Conservation (phyloP, 2,888 invertebrate species). For the Notodonta dromedarius region DNA sequence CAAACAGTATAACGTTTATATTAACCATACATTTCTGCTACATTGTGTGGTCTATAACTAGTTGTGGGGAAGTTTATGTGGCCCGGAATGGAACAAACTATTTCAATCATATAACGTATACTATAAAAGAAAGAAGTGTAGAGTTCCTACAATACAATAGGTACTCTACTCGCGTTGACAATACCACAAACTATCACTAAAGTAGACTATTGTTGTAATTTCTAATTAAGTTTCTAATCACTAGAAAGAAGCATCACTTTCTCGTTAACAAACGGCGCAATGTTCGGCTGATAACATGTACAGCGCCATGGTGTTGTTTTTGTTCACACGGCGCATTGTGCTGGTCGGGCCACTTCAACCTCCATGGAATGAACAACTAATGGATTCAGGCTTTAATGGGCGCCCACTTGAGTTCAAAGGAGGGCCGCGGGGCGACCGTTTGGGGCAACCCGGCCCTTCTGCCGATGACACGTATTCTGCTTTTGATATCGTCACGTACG, state of each 20-base stretch:
- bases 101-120: neutral
- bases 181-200: neutral
- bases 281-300: conserved; percentile 18
- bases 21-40: conserved; percentile 54
- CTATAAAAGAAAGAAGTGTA: no score
- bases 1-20: conserved; percentile 49
- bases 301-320: conserved; percentile 28
- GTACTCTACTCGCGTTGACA: neutral
- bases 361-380: conserved; percentile 58
- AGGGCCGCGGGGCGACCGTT: conserved; percentile 52
- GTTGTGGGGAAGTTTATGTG: conserved; percentile 9
- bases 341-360: conserved; percentile 49
- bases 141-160: neutral
- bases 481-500: conserved; percentile 39
- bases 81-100: conserved; percentile 16
- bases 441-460: conserved; percentile 41
- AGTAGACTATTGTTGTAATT: conserved; percentile 3
- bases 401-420: conserved; percentile 65
- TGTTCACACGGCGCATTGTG: conserved; percentile 41
- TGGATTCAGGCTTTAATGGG: conserved; percentile 54
- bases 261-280: conserved; percentile 3
- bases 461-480: conserved; percentile 28
- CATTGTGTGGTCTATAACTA: conserved; percentile 21
- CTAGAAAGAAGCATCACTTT: conserved; percentile 1
- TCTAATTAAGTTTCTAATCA: conserved; percentile 6